Base-by-base conservation (phyloP, 1,140 invertebrate species). In the Armadillidium nasatum region DNA sequence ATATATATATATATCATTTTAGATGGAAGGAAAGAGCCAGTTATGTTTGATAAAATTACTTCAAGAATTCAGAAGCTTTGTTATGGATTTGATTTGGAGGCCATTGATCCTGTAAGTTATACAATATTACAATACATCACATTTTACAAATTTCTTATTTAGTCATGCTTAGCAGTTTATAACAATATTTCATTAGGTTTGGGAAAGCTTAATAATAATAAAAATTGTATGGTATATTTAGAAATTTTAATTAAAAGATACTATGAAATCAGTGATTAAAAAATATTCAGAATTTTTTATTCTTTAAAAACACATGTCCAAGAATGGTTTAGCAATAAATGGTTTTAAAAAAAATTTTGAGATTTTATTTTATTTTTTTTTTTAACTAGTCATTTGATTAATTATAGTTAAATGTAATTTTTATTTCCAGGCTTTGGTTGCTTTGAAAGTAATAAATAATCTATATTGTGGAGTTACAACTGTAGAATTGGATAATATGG, bases 31-130 rank as follows among this genome's bases (percentile, higher is more conserved):
- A 89, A 92, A 83, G 96, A 99, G 85, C 90, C 92, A 82, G 92
- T 99, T 6, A 93, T 96, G 85, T 94, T 98, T 85, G 96, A 99
- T 85, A 99, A 99, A 89, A 99, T 99, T 75, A 98, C 96, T 3
- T 95, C 93, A 0, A 88, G 97, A 82, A 95, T 99, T 46, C 89
- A 92, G 83, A 98, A 98, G 83, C 87, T 98, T 72, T 98, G 97
- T 83, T 98, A 98, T 88, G 94, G 94, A 45, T 87, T 99, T 4
- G 94, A 98, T 84, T 93, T 92, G 90, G 94, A 98, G 75, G 98
- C 93, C 88, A 91, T 99, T 54, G 95, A 98, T 85, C 95, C 97
- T 23, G 95, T 97, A 88, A 90, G 88, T 89, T 71, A n/a, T n/a
- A n/a, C n/a, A n/a, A 19, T n/a, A 45, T 15, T 73, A 72, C 22